These are phyloP conservation scores for Chloroclysta siterata DNA, from an alignment of 2,888 invertebrate species.

Conservation along the genomic window DNA sequence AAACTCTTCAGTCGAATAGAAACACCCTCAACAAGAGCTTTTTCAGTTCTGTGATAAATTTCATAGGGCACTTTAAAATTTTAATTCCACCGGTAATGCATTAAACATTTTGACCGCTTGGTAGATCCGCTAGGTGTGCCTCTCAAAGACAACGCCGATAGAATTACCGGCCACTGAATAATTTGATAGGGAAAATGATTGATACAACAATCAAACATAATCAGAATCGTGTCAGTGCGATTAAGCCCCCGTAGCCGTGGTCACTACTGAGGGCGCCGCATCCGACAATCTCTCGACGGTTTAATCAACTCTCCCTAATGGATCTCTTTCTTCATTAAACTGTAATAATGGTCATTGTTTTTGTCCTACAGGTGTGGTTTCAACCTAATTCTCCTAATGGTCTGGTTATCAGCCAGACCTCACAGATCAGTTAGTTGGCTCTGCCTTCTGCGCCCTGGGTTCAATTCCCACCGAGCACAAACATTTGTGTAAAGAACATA, in stretches of 20 bases:
- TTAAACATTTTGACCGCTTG: no score
- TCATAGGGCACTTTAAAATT: no score
- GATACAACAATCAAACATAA: conserved; percentile 83
- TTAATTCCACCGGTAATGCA: no score
- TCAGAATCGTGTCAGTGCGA: conserved; percentile 81
- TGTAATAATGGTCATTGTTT: conserved; percentile 77
- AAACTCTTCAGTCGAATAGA: no score
- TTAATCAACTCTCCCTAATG: conserved; percentile 81
- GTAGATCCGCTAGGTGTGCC: conserved; percentile 32
- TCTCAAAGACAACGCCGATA: conserved; percentile 65
- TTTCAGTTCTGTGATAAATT: no score
- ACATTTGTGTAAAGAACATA: no score
- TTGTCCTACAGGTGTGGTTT: conserved; percentile 66
- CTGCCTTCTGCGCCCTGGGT: no score
- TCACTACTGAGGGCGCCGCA: conserved; percentile 61
- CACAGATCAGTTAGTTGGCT: no score
- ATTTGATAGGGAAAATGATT: conserved; percentile 84
- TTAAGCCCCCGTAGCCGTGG: conserved; percentile 65
- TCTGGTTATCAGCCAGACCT: conserved; percentile 34
- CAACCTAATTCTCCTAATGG: conserved; percentile 53
- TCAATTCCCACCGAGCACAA: no score
- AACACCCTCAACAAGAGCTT: no score
- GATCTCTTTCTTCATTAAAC: conserved; percentile 80
- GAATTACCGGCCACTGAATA: conserved; percentile 82
- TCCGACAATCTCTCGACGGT: conserved; percentile 75